Percentiles rank a stretch among this genome's conserved stretches.
These are phyloP conservation scores for Phengaris arion DNA, from an alignment of 2,888 invertebrate genomes.

Conservation along the genomic window DNA sequence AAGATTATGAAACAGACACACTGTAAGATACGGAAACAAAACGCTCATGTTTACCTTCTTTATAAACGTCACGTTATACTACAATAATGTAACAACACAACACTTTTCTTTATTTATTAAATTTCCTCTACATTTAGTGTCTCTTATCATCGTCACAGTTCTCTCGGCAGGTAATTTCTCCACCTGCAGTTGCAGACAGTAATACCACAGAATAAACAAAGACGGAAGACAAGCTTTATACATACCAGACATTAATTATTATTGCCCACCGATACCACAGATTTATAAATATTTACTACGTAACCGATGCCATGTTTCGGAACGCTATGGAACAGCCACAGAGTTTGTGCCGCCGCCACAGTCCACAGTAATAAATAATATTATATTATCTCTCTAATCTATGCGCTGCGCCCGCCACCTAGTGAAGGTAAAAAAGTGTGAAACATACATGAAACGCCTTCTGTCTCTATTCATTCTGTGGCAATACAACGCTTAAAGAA, in stretches of 20 bases:
- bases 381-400: too few relatives aligned
- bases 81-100: not conserved
- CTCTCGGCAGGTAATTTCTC: conserved; percentile 1
- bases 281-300: too few relatives aligned
- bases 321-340: too few relatives aligned
- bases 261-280: too few relatives aligned
- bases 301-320: too few relatives aligned
- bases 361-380: too few relatives aligned
- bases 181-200: conserved; percentile 9
- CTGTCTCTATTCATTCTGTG: not conserved
- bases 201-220: not conserved
- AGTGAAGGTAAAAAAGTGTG: too few relatives aligned
- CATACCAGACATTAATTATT: too few relatives aligned
- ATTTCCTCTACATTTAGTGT: not conserved
- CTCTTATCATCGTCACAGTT: conserved; percentile 5
- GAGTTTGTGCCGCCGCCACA: too few relatives aligned
- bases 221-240: not conserved
- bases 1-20: too few relatives aligned
- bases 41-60: not conserved
- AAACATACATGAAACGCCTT: not conserved
- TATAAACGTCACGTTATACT: not conserved
- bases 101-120: not conserved
- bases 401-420: too few relatives aligned
- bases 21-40: not conserved
- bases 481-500: conserved; percentile 20